Percentiles rank a stretch among this genome's conserved stretches.
Conservation (phyloP, 2,113 vertebrate species). For the Pelvicachromis taeniatus region DNA sequence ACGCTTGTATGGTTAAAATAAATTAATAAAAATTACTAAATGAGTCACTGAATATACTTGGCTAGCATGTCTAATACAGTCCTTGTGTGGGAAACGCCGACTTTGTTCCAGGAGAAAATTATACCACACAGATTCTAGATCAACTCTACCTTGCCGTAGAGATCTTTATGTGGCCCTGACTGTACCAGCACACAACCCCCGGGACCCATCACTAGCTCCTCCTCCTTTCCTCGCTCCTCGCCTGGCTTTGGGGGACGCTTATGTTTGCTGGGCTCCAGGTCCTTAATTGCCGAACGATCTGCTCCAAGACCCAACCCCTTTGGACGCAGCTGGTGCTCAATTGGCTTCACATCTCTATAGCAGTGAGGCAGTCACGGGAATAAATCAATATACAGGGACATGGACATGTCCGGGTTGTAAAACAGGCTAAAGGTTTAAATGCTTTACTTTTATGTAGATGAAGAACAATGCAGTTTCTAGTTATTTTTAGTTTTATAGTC, state of each 20-base stretch:
- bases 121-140: neutral
- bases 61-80: neutral
- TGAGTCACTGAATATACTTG: neutral
- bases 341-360: constrained; percentile 80
- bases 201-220: constrained; percentile 73
- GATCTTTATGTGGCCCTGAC: constrained; percentile 80
- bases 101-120: neutral
- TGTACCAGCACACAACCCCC: constrained; percentile 77
- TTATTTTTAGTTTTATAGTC: neutral
- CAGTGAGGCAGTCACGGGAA: neutral
- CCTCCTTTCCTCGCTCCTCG: constrained; percentile 71
- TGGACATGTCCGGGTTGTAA: neutral
- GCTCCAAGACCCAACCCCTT: constrained; percentile 88
- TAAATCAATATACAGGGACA: neutral
- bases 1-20: neutral
- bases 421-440: neutral
- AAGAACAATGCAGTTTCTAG: neutral
- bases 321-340: constrained; percentile 79
- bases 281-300: constrained; percentile 73
- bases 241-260: constrained; percentile 72
- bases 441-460: neutral
- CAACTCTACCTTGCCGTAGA: constrained; percentile 81
- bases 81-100: neutral
- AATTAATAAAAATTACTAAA: neutral
- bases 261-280: constrained; percentile 64